A percentile compares a stretch with the other conserved stretches of the same genome.
These are phyloP conservation scores for Tethea ocularis DNA, from an alignment of 2,888 invertebrate species.

Conservation along the genomic window DNA sequence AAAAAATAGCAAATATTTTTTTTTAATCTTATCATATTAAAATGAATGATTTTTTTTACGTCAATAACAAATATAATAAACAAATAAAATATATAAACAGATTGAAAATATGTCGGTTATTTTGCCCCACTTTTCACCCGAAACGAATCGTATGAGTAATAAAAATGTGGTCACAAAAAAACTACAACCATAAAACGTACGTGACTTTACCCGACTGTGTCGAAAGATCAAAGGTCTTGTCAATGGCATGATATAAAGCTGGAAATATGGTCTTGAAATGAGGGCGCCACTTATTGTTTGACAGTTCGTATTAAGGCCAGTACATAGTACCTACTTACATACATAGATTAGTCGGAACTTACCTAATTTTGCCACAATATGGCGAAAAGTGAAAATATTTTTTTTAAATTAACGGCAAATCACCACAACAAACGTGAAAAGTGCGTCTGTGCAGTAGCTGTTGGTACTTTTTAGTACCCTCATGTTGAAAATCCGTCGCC, in stretches of 20 bases:
- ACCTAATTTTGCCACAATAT: background rate
- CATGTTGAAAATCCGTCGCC: too few species aligned
- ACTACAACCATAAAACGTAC: background rate
- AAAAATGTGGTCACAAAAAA: background rate
- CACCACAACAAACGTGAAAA: too few species aligned
- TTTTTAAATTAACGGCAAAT: too few species aligned
- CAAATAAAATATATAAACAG: background rate
- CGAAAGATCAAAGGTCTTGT: slow-evolving; percentile 5
- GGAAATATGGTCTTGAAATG: background rate
- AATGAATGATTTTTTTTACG: background rate
- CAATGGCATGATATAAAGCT: background rate
- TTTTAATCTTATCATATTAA: background rate
- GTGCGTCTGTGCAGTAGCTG: too few species aligned
- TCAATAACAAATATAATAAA: background rate
- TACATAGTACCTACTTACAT: too few species aligned
- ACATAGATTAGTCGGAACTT: background rate
- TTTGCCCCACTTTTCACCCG: background rate
- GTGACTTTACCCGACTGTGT: slow-evolving; percentile 3
- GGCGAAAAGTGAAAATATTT: background rate
- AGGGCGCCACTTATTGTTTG: background rate
- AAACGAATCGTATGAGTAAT: background rate
- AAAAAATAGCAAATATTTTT: too few species aligned
- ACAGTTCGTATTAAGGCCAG: background rate
- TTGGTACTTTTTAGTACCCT: too few species aligned
- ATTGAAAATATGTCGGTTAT: background rate